These are phyloP conservation scores for Hoplias malabaricus DNA, from an alignment of 2,113 vertebrate genomes.

Conservation along the genomic window DNA sequence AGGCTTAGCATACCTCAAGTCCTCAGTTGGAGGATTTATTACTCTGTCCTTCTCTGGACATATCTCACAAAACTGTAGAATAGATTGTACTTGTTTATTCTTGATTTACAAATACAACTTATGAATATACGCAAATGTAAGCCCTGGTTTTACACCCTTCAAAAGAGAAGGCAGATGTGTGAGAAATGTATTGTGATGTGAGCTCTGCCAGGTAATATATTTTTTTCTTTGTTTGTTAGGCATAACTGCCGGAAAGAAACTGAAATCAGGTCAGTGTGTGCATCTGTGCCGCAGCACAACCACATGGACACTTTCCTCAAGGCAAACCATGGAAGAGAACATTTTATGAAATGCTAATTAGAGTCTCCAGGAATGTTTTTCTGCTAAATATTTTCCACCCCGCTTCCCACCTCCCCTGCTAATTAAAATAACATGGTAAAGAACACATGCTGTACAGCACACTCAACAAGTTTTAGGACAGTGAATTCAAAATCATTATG, in stretches of 20 bases:
- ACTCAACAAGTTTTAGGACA: too few relatives aligned
- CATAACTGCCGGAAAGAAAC: too few relatives aligned
- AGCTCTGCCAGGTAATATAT: not conserved
- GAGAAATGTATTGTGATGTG: not conserved
- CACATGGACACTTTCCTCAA: not conserved
- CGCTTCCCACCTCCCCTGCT: too few relatives aligned
- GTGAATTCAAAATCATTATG: too few relatives aligned
- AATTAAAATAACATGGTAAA: not conserved
- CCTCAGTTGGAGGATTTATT: too few relatives aligned
- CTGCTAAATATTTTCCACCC: not conserved
- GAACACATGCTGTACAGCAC: not conserved
- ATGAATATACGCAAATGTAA: not conserved
- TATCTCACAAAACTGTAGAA: not conserved
- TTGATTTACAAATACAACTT: not conserved
- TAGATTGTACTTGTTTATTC: not conserved
- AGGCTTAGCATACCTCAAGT: too few relatives aligned
- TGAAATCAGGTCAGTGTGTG: conserved; percentile 6
- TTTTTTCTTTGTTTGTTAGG: not conserved
- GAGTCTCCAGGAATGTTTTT: not conserved
- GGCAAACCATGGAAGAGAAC: conserved; percentile 1
- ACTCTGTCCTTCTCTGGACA: too few relatives aligned
- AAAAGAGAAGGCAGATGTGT: not conserved
- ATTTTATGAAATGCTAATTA: not conserved
- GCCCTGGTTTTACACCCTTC: not conserved
- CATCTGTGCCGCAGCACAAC: conserved; percentile 10